phyloP scores from a whole-genome alignment of 2,113 vertebrate genomes.

The Microcebus ravelobensis region DNA sequence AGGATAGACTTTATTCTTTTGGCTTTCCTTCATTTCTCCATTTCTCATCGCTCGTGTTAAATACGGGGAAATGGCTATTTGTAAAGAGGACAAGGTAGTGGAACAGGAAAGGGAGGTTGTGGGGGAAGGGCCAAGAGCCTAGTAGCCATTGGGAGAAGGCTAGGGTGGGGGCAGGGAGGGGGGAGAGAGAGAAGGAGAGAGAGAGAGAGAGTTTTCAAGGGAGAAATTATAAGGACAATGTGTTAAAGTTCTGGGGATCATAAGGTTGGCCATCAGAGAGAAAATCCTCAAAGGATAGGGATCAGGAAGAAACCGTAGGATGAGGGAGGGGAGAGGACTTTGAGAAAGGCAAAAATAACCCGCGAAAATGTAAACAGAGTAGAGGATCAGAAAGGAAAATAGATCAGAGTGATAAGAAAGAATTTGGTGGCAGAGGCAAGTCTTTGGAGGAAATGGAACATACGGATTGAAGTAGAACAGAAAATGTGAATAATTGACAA shows the following conservation, averaged over 20 bases:
- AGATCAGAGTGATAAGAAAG: neutral
- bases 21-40: constrained; percentile 29
- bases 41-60: constrained; percentile 10
- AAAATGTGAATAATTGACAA: neutral
- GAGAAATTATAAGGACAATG: neutral
- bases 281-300: neutral
- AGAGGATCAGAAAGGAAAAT: neutral
- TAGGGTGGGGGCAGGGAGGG: neutral
- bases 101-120: constrained; percentile 50
- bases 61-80: neutral
- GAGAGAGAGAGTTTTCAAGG: neutral
- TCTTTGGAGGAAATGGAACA: neutral
- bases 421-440: neutral
- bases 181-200: too few relatives aligned
- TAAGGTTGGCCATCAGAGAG: constrained; percentile 24
- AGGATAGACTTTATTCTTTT: constrained; percentile 25
- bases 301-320: neutral
- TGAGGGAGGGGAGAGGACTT: neutral
- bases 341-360: neutral
- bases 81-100: constrained; percentile 8
- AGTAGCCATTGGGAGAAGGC: neutral
- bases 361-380: neutral
- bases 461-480: neutral
- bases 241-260: constrained; percentile 31
- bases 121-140: constrained; percentile 13